These are phyloP conservation scores for Isurus oxyrinchus DNA, from an alignment of 2,113 vertebrate species.

Conservation along the genomic window DNA sequence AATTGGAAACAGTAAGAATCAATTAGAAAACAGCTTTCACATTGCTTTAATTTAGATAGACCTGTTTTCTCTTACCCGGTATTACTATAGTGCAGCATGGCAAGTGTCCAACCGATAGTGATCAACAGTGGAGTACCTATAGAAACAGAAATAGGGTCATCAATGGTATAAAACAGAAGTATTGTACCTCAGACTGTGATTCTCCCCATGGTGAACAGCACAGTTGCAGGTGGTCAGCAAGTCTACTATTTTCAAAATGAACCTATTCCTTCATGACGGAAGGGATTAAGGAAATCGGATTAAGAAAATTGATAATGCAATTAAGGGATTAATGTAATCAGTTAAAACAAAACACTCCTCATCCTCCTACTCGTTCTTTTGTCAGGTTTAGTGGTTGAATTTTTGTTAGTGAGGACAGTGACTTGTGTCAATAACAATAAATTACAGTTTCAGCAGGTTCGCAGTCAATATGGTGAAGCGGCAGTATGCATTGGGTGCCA, in stretches of 20 bases:
- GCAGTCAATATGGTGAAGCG: neutral
- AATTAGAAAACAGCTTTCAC: neutral
- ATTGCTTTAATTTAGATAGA: neutral
- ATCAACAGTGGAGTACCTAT: neutral
- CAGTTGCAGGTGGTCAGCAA: neutral
- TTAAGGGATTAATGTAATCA: neutral
- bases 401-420: neutral
- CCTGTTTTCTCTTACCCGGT: neutral
- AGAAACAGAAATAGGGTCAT: neutral
- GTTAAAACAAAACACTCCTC: neutral
- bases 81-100: neutral
- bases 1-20: neutral
- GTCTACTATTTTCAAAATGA: neutral
- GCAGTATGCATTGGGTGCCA: neutral
- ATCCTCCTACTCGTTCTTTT: neutral
- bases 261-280: neutral
- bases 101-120: neutral
- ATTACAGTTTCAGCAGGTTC: neutral
- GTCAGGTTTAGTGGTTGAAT: neutral
- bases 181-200: neutral
- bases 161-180: neutral
- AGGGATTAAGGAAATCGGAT: neutral
- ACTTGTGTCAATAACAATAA: neutral
- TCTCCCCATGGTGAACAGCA: neutral
- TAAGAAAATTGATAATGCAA: neutral